phyloP scores from a whole-genome alignment of 1,140 invertebrate species.

The Aricia agestis region DNA sequence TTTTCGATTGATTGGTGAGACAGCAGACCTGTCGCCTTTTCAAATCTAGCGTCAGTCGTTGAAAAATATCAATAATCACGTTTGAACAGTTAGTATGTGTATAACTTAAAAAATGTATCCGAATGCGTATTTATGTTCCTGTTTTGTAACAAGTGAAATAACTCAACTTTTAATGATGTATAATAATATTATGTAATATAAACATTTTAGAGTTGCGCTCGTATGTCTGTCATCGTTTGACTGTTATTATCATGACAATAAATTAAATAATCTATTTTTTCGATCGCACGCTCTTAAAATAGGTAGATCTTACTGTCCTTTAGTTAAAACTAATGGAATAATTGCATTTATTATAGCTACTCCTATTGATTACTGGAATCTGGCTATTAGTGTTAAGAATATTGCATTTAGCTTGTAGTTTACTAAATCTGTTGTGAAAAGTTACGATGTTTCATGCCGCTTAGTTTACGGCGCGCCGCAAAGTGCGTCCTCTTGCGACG shows the following conservation, averaged over 20 bases:
- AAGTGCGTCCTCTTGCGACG: too few species aligned
- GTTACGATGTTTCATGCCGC: background rate
- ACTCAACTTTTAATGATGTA: conserved; percentile 11
- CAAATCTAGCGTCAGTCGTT: too few species aligned
- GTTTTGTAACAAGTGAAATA: conserved; percentile 8
- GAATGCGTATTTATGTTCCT: too few species aligned
- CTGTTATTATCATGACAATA: conserved; percentile 67
- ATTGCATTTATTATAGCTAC: conserved; percentile 58
- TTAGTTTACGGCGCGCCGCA: background rate
- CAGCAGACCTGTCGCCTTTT: too few species aligned
- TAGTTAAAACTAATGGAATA: conserved; percentile 38
- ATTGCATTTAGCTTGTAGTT: conserved; percentile 19
- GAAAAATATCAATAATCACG: too few species aligned
- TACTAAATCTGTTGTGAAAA: background rate
- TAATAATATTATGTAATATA: conserved; percentile 11
- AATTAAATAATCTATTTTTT: conserved; percentile 60
- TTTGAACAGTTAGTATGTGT: too few species aligned
- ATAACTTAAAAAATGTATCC: too few species aligned
- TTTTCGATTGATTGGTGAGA: too few species aligned
- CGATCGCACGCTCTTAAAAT: conserved; percentile 32
- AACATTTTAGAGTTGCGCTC: conserved; percentile 15
- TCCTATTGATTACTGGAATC: conserved; percentile 46
- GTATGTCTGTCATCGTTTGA: conserved; percentile 20
- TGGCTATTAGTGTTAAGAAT: conserved; percentile 40
- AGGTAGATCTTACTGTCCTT: conserved; percentile 23